Base-by-base conservation (phyloP, 2,888 invertebrate species). In the Sepiola atlantica region DNA sequence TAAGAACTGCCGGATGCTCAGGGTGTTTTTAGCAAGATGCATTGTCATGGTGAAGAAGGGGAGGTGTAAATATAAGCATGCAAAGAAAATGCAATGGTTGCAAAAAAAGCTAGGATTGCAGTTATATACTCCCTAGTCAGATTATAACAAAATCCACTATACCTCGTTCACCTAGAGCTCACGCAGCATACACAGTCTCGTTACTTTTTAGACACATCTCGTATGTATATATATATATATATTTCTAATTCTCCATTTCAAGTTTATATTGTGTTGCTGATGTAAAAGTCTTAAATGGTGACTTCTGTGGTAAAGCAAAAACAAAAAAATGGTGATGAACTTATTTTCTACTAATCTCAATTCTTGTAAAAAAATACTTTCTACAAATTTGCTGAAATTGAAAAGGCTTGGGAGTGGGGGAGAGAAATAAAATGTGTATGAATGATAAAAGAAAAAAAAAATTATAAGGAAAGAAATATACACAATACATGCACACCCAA, bases 291-390 rank as follows among this genome's bases (percentile, higher is more conserved):
- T 77, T 77, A 77, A 77, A 77, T 77, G 77, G 77, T 77, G 77
- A 77, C 77, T 32, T 32, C 77, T 77, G 77, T 77, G 77, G 77
- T 77, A 77, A 77, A 77, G 10, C n/a, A 77, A 77, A 77, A 28
- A n/a, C n/a, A 18, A n/a, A n/a, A 77, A 77, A 28, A 77, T 77
- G 77, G 77, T 77, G 77, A 77, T 77, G 77, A 77, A 77, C n/a
- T 77, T 77, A 77, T 77, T 77, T 77, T 77, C 77, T 77, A 77
- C 28, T 77, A 77, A n/a, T 77, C 77, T 77, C n/a, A 77, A 77
- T 77, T 77, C 77, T 77, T 32, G 32, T 77, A 77, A 77, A n/a
- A 77, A n/a, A 77, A 32, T 77, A 77, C 77, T 77, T 77, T 61
- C 24, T 28, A 77, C 77, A 77, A n/a, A 77, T 77, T 77, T 77